phyloP scores from a whole-genome alignment of 2,113 vertebrate genomes.

The Myiopsitta monachus region DNA sequence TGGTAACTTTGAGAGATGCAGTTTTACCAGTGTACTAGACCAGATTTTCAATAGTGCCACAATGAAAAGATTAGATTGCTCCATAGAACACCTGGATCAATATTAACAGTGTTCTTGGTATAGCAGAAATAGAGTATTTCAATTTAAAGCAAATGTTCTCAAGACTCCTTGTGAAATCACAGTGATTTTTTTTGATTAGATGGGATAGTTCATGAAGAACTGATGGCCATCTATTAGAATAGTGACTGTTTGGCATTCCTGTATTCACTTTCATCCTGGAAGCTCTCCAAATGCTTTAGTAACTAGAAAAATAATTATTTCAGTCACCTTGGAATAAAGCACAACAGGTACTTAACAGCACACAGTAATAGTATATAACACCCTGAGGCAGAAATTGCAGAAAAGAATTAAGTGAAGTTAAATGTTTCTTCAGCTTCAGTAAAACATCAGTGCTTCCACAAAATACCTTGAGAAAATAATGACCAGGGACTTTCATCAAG shows the following conservation, averaged over 20 bases:
- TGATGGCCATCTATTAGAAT: neutral
- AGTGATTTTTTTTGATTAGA: neutral
- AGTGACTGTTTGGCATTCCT: neutral
- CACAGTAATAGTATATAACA: neutral
- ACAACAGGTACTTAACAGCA: neutral
- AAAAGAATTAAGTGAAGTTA: neutral
- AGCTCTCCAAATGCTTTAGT: neutral
- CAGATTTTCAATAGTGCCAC: neutral
- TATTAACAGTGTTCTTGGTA: neutral
- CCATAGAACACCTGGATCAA: neutral
- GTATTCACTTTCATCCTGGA: neutral
- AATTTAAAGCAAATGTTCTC: slow-evolving; percentile 4
- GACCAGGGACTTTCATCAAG: neutral
- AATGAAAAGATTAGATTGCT: slow-evolving; percentile 2
- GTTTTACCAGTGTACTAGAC: neutral
- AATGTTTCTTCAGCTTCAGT: neutral
- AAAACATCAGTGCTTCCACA: neutral
- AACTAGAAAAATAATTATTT: slow-evolving; percentile 8
- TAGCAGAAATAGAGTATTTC: neutral
- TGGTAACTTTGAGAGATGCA: neutral
- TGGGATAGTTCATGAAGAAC: neutral
- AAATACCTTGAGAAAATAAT: neutral
- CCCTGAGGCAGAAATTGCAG: neutral
- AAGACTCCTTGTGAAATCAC: slow-evolving; percentile 13
- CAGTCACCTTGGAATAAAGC: neutral